Base-by-base conservation (phyloP, 2,113 vertebrate genomes). In the Sebastes fasciatus region DNA sequence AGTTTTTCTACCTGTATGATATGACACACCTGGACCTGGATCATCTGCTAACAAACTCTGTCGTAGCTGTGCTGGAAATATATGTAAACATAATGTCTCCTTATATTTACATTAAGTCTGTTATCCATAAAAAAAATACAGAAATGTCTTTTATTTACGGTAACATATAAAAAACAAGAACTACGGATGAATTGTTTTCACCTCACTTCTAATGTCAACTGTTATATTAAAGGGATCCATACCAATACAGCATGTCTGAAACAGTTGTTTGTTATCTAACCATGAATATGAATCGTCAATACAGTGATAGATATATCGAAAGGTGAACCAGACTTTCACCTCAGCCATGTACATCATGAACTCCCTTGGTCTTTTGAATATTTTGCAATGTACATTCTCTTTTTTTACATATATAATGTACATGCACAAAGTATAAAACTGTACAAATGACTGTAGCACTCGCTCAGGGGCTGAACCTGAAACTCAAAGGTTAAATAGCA, bases 401-500 rank as follows among this genome's bases (percentile, higher is more conserved):
- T 21, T n/a, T 34, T 34, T 34, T 61, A 34, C 4, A 34, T 12
- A 3, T 57, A 10, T 5, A 43, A 48, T 46, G 7, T n/a, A 19
- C 17, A 26, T 69, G 17, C 48, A 45, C 14, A 79, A 13, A 48
- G 19, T 49, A 7, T 49, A 17, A 52, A 54, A 23, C 43, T 43
- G 46, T 13, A 7, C 19, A 17, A 14, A 40, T 66, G 60, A 43
- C 26, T 10, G 26, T 16, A 13, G 46, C 10, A 63, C 26, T 2
- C 1, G 54, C 7, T 73, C 21, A 40, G 43, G 42, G 6, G 46
- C 54, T 23, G 4, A 6, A 62, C 14, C 34, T 66, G 43, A 52
- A 57, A 45, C 8, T 14, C n/a, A 1, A 49, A 61, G 77, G 83
- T 70, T 58, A 65, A 72, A 68, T 49, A 8, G 69, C 40, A 67